Evolutionary conservation across 2,797 vertebrate genomes (phyloP), one percentile per base, ranked within the genome.

Genomic region (Bradypus variegatus): DNA sequence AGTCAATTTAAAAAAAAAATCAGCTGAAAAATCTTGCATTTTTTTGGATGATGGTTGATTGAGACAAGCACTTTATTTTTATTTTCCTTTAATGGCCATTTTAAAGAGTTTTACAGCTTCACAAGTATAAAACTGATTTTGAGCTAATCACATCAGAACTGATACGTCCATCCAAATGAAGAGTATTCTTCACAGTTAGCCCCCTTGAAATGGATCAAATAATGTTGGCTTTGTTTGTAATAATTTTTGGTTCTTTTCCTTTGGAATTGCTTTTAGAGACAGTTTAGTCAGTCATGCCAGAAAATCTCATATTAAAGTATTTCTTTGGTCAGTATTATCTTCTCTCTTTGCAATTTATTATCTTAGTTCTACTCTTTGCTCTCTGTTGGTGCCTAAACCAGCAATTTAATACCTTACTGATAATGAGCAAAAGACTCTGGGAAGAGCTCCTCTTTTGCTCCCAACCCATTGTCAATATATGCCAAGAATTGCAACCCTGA

Each of bases 271-370:
- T 93, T 92, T 92, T 91, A 69, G 75, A 93, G n/a, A 83, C 15
- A 75, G 62, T 87, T 90, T 72, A 90, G 50, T 88, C 25, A 86
- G 45, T 50, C 31, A 60, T 29, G 36, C 48, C n/a, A 69, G 83
- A 88, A 91, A 86, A 84, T 77, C 53, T 91, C 82, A 87, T 27
- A 90, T 91, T 85, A 69, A 87, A 75, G 73, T 94, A 53, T n/a
- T 67, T 72, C 62, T 77, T 94, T 90, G 75, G 31, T 85, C 36
- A 73, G 10, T 80, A 33, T 93, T 50, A 50, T 85, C 65, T 70
- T 89, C 16, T 90, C 18, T 89, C 45, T 73, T 33, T 81, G 29
- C 36, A 62, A 64, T 85, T 84, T 92, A 69, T 81, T 80, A 18
- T 77, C 33, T 83, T n/a, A 64, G 53, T 79, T 88, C 36, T 83